A percentile compares a stretch with the other conserved stretches of the same genome.
Conservation (phyloP, 2,113 vertebrate genomes). For the Saccopteryx bilineata region DNA sequence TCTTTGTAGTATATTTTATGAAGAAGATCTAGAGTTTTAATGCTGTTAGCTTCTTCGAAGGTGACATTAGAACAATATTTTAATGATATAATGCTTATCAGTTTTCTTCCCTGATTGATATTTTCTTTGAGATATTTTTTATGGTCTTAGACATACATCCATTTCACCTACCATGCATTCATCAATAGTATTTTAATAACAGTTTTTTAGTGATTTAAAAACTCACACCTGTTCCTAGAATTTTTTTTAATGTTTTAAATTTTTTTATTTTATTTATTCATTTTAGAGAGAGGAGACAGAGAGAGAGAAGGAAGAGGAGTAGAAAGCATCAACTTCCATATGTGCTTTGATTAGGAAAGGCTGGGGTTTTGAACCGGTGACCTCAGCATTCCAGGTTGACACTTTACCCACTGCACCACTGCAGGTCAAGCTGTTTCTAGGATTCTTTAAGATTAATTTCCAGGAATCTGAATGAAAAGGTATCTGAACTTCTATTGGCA, state of each 20-base stretch:
- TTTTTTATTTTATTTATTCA: too few relatives aligned
- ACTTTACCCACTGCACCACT: too few relatives aligned
- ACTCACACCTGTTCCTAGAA: background rate
- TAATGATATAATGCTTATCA: background rate
- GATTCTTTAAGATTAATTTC: conserved; percentile 19
- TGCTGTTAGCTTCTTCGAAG: background rate
- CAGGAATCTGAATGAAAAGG: background rate
- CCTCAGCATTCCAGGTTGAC: too few relatives aligned
- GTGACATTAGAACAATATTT: conserved; percentile 9
- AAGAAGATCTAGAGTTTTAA: background rate
- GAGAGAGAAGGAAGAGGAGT: too few relatives aligned
- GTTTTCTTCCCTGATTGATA: conserved; percentile 8
- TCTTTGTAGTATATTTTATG: background rate
- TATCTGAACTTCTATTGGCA: background rate
- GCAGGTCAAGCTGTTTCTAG: background rate
- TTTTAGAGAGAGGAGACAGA: too few relatives aligned
- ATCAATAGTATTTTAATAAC: background rate
- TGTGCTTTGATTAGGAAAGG: too few relatives aligned
- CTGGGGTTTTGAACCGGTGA: too few relatives aligned
- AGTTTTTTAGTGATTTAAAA: background rate
- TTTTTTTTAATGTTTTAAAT: background rate
- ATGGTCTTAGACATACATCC: background rate
- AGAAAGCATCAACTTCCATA: too few relatives aligned
- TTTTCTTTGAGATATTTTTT: background rate
- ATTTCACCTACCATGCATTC: background rate